Conservation (phyloP, 1,140 invertebrate species). For the Drosophila virilis region DNA sequence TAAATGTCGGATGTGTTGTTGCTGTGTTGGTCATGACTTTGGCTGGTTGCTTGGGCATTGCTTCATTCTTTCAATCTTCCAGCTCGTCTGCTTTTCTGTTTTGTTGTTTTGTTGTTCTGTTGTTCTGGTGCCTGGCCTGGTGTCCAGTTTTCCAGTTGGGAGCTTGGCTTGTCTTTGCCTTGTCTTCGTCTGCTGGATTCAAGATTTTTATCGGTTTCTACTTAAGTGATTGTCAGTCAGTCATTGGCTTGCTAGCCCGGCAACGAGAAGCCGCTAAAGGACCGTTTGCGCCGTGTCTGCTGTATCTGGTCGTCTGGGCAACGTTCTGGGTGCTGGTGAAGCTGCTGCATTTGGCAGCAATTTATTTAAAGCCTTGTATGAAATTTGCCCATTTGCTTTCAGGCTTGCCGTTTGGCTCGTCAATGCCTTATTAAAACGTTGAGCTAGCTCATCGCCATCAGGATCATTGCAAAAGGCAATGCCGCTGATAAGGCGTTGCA, state of each 20-base stretch:
- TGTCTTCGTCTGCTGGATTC: slow-evolving; percentile 40
- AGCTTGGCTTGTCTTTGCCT: slow-evolving; percentile 30
- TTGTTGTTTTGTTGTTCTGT: slow-evolving; percentile 17
- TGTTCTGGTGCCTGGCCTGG: not conserved
- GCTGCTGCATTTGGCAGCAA: slow-evolving; percentile 50
- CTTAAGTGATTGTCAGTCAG: slow-evolving; percentile 83
- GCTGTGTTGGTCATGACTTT: slow-evolving; percentile 71
- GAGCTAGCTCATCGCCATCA: slow-evolving; percentile 26
- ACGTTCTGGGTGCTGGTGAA: slow-evolving; percentile 10
- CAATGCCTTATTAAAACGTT: slow-evolving; percentile 48
- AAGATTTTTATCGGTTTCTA: slow-evolving; percentile 83
- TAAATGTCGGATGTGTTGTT: slow-evolving; percentile 76
- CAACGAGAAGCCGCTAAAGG: slow-evolving; percentile 17
- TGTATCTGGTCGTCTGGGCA: slow-evolving; percentile 10
- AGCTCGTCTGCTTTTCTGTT: slow-evolving; percentile 39
- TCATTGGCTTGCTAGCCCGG: slow-evolving; percentile 53
- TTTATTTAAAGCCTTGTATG: slow-evolving; percentile 65
- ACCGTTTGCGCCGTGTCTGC: slow-evolving; percentile 7
- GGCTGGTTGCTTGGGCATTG: slow-evolving; percentile 42
- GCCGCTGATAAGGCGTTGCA: slow-evolving; percentile 32
- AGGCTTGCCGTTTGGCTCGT: slow-evolving; percentile 3
- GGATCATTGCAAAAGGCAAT: slow-evolving; percentile 30
- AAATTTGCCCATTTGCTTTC: slow-evolving; percentile 38
- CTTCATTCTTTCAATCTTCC: slow-evolving; percentile 39
- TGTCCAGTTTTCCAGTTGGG: slow-evolving; percentile 34